A percentile compares a stretch with the other conserved stretches of the same genome.
phyloP scores from a whole-genome alignment of 2,113 vertebrate species.

The Lichenostomus cassidix region DNA sequence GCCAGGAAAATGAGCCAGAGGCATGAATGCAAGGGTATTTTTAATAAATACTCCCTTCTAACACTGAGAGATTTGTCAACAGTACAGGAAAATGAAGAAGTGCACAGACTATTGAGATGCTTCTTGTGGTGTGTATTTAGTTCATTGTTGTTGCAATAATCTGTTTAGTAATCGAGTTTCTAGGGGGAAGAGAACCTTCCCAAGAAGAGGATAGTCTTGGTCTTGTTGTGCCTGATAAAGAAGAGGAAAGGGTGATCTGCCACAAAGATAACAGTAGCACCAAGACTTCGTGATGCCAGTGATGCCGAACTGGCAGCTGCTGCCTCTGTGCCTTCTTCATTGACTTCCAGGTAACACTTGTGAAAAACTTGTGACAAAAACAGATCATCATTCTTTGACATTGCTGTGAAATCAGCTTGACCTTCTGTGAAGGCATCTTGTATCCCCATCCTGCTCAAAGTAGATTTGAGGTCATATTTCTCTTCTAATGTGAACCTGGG shows the following conservation, averaged over 20 bases:
- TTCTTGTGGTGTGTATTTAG: background rate
- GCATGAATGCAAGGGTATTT: background rate
- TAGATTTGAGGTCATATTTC: conserved; percentile 74
- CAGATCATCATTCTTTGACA: conserved; percentile 63
- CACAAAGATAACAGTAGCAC: conserved; percentile 64
- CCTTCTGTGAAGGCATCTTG: conserved; percentile 68
- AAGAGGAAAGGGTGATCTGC: conserved; percentile 93
- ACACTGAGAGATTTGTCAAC: background rate
- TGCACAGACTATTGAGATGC: background rate
- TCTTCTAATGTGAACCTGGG: conserved; percentile 84
- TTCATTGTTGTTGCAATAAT: background rate
- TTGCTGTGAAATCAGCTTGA: conserved; percentile 73
- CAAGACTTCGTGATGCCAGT: conserved; percentile 75
- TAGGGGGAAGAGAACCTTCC: conserved; percentile 82
- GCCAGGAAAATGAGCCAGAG: background rate
- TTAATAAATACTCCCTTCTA: background rate
- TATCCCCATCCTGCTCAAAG: conserved; percentile 79
- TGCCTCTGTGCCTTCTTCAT: conserved; percentile 79
- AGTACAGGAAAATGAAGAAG: background rate
- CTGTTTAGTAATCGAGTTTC: background rate
- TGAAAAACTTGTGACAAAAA: conserved; percentile 77
- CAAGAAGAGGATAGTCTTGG: conserved; percentile 79
- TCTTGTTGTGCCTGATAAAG: conserved; percentile 82
- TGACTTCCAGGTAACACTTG: conserved; percentile 73
- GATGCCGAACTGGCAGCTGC: conserved; percentile 68